Conservation (phyloP, 2,888 invertebrate species). For the Agrochola lychnidis region DNA sequence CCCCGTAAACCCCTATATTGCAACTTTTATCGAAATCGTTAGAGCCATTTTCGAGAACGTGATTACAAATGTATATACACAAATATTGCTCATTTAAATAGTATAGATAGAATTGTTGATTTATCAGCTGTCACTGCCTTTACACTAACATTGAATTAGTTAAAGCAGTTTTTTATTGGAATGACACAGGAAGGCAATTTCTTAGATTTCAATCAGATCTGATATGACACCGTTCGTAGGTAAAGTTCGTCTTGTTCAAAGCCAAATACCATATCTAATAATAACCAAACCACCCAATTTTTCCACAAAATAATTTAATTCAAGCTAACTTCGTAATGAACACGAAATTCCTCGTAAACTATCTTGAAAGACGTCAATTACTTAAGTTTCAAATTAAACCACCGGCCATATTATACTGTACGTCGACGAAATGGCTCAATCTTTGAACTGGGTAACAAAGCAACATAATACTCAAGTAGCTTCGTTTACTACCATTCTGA, state of each 20-base stretch:
- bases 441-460: slow-evolving; percentile 65
- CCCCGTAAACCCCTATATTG: no score
- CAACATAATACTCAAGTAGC: slow-evolving; percentile 46
- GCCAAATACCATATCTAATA: not conserved
- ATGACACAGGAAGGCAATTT: not conserved
- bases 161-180: not conserved
- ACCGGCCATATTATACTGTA: slow-evolving; percentile 68
- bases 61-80: no score
- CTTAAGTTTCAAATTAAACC: slow-evolving; percentile 72
- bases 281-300: slow-evolving; percentile 11
- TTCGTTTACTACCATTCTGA: slow-evolving; percentile 52
- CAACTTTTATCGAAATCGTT: no score
- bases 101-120: no score
- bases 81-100: no score
- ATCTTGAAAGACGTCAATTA: slow-evolving; percentile 71
- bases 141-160: not conserved
- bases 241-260: not conserved
- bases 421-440: slow-evolving; percentile 66
- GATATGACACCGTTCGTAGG: not conserved
- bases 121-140: not conserved
- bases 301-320: slow-evolving; percentile 48
- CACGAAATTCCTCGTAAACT: slow-evolving; percentile 69
- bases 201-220: not conserved
- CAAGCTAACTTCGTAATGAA: slow-evolving; percentile 53
- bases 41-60: no score